Base-by-base conservation (phyloP, 2,888 invertebrate genomes). In the Dromius quadrimaculatus region DNA sequence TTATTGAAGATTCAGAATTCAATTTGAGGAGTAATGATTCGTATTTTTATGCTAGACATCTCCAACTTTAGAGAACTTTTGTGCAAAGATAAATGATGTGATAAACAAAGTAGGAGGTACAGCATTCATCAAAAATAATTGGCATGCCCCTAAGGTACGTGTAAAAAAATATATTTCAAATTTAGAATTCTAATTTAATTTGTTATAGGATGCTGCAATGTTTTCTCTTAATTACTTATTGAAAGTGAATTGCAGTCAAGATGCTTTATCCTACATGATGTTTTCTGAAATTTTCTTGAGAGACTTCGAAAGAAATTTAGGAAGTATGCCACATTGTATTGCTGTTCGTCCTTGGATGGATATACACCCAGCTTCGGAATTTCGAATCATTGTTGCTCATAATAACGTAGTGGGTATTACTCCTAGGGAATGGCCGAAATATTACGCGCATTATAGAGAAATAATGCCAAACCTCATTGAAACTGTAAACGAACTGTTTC, bases 311-410 rank as follows among this genome's bases (percentile, higher is more conserved):
- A 76, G 71, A 50, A 72, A 75, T 8, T 78, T 78, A 68, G 77
- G 75, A 17, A 71, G 78, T 62, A 17, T 32, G 28, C 74, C 75
- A 9, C 80, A 78, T 72, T 80, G 78, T 73, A 74, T 82, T 70
- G 79, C 78, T 2, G 72, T 82, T 41, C 78, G 77, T 70, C 79
- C 79, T 62, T 82, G 81, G 81, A 76, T 78, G 57, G 79, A 77
- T 73, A 81, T 81, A 36, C 81, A 82, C 74, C 82, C 82, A 41
- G 82, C 82, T 34, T 77, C 79, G 19, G 82, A 82, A 74, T 81
- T 81, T 74, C 75, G 82, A 11, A 81, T 81, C 73, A 81, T 82
- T 73, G 79, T 82, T 19, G 75, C 81, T 4, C 80, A 81, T 72
- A 80, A 80, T 72, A 72, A 78, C 6, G 74, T 82, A 43, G 20